phyloP scores from a whole-genome alignment of 1,140 invertebrate genomes.

The Hetaerina americana region DNA sequence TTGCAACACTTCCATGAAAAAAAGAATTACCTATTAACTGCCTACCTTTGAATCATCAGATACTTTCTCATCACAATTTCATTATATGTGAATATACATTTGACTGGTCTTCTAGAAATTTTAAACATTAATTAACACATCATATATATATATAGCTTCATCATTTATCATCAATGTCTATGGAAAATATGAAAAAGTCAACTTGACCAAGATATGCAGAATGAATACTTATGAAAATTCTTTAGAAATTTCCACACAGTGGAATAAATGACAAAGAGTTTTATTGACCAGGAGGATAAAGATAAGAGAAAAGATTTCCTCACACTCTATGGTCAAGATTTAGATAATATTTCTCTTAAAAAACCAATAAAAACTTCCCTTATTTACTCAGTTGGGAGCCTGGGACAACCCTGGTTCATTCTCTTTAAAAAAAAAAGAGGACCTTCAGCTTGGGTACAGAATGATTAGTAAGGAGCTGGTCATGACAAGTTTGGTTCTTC shows the following conservation, averaged over 20 bases:
- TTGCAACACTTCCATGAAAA: too few species aligned
- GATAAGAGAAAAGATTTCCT: not conserved
- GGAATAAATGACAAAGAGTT: not conserved
- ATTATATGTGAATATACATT: too few species aligned
- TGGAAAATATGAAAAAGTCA: not conserved
- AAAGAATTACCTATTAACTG: too few species aligned
- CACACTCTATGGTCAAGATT: not conserved
- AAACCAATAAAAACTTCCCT: not conserved
- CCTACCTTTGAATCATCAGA: too few species aligned
- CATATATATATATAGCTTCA: too few species aligned
- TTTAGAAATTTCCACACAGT: not conserved
- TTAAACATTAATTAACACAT: too few species aligned
- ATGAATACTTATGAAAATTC: not conserved
- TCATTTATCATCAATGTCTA: too few species aligned
- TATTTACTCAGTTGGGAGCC: too few species aligned
- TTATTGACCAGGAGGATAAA: not conserved
- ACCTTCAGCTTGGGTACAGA: not conserved
- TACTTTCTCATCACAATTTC: too few species aligned
- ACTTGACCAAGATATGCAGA: not conserved
- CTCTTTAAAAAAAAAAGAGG: not conserved
- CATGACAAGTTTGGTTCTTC: not conserved
- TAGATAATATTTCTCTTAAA: not conserved
- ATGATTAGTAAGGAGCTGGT: not conserved
- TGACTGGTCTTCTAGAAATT: too few species aligned
- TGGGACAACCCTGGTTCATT: not conserved